A percentile compares a stretch with the other conserved stretches of the same genome.
Conservation (phyloP, 2,797 vertebrate species). For the Hipposideros larvatus region DNA sequence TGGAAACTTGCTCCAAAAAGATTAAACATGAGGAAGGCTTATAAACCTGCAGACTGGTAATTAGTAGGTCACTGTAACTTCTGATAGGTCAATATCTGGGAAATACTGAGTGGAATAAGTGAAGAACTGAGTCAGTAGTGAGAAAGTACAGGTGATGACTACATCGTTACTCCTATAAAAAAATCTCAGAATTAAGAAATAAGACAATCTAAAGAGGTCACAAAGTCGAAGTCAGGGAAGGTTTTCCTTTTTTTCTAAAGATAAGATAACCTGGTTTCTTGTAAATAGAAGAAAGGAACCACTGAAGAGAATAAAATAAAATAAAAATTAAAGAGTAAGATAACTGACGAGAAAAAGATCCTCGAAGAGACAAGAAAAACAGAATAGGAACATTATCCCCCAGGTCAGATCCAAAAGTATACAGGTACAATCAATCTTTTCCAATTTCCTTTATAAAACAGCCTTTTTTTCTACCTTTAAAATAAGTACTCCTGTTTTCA, state of each 20-base stretch:
- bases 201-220: neutral
- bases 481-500: slow-evolving; percentile 47
- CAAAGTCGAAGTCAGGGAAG: neutral
- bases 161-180: neutral
- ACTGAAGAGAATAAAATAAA: slow-evolving; percentile 11
- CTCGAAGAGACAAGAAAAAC: slow-evolving; percentile 49
- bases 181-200: neutral
- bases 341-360: slow-evolving; percentile 31
- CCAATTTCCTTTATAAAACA: slow-evolving; percentile 39
- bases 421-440: slow-evolving; percentile 32
- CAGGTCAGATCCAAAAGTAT: slow-evolving; percentile 20
- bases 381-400: slow-evolving; percentile 9
- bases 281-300: neutral
- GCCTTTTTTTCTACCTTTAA: slow-evolving; percentile 8
- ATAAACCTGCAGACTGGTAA: neutral
- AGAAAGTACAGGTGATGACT: slow-evolving; percentile 23
- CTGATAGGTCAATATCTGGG: neutral
- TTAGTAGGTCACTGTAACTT: neutral
- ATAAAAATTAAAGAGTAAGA: slow-evolving; percentile 29
- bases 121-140: neutral
- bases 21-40: slow-evolving; percentile 26
- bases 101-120: neutral
- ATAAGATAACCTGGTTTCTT: slow-evolving; percentile 1
- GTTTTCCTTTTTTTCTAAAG: neutral
- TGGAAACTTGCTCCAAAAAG: slow-evolving; percentile 28